Base-by-base conservation (phyloP, 2,888 invertebrate genomes). In the Ochropleura leucogaster region DNA sequence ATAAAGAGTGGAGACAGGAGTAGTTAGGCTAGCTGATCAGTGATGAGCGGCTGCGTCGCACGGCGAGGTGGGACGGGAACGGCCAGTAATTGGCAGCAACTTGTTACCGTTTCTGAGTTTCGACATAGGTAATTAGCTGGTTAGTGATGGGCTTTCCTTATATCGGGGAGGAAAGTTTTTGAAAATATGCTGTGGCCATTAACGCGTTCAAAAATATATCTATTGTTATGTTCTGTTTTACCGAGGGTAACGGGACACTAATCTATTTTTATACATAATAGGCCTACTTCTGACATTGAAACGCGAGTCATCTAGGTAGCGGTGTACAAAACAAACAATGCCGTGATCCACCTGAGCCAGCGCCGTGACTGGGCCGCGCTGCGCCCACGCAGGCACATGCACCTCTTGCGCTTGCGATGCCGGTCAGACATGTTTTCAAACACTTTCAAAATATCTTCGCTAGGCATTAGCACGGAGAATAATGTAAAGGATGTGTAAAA, bases 341-440 rank as follows among this genome's bases (percentile, higher is more conserved):
- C 87, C 86, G 87, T 85, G 88, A 89, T 90, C 87, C 92, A 92
- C 90, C 90, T 91, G 90, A 92, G 89, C 84, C 85, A 80, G 69
- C 72, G 55, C 78, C 83, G 83, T 87, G 87, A 87, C 87, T 83
- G 74, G 77, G 72, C 87, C 65, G 79, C 77, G 79, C 78, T 83
- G 84, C 91, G 89, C 92, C 92, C 89, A 92, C 92, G 91, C 91
- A 88, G 80, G 82, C 72, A 55, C 74, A 72, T 72, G 70, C 80
- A 84, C 79, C 84, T 79, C 80, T 77, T 82, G 84, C 82, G 83
- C 83, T 74, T 79, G 75, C 82, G 40, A 82, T 88, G 90, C 90
- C 89, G 84, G 88, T 84, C 83, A 74, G 92, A 93, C 92, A 87
- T 84, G 93, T 92, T 93, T 88, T 80, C 82, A 85, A 89, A 88